Percentiles rank a stretch among this genome's conserved stretches.
phyloP scores from a whole-genome alignment of 2,797 vertebrate species.

The Anguilla pacifica region DNA sequence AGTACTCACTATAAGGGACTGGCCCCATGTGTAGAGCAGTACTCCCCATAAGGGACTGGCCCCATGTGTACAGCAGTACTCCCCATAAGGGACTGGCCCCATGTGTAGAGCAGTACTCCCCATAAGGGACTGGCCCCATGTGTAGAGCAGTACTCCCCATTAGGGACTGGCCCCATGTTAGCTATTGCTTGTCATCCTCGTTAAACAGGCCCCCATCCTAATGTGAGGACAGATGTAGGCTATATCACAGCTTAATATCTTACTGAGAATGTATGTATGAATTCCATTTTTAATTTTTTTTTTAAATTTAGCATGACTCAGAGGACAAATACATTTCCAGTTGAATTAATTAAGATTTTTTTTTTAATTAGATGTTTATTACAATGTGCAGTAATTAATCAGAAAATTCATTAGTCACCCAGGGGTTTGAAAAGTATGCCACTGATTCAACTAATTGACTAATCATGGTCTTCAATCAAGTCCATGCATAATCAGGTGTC shows the following conservation, averaged over 20 bases:
- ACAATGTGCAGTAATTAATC: too few relatives aligned
- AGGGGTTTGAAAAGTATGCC: neutral
- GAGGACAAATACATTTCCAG: neutral
- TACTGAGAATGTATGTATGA: neutral
- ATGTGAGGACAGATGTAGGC: neutral
- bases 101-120: neutral
- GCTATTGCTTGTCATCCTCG: neutral
- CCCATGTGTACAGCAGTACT: too few relatives aligned
- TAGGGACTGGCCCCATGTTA: too few relatives aligned
- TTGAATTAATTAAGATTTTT: neutral
- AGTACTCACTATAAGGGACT: too few relatives aligned
- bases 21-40: too few relatives aligned
- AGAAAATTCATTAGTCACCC: neutral
- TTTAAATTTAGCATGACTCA: neutral
- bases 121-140: neutral
- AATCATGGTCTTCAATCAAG: too few relatives aligned
- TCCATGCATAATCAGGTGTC: too few relatives aligned
- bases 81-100: too few relatives aligned
- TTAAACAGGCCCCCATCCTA: neutral
- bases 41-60: too few relatives aligned
- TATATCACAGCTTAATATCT: neutral
- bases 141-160: neutral
- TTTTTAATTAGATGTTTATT: too few relatives aligned
- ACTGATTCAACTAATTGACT: neutral
- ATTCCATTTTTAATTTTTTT: neutral